Conservation (phyloP, 2,113 vertebrate genomes). For the Empidonax traillii region DNA sequence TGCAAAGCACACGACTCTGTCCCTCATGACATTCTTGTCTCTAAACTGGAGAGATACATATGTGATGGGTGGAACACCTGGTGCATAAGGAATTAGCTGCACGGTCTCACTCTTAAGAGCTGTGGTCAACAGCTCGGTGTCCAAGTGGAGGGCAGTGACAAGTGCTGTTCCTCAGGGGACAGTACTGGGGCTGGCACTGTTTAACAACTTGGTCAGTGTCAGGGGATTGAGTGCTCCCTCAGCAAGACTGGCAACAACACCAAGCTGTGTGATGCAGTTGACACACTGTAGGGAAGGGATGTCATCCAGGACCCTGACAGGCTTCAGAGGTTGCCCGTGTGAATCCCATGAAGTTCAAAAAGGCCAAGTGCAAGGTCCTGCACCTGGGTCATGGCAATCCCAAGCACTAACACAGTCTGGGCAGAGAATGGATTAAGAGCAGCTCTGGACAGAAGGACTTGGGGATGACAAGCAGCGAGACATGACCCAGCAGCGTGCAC, state of each 20-base stretch:
- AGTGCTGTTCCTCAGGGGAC: neutral
- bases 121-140: neutral
- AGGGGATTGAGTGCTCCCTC: neutral
- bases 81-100: neutral
- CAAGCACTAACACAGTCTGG: neutral
- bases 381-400: neutral
- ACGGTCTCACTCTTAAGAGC: neutral
- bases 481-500: neutral
- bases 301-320: neutral
- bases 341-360: neutral
- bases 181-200: neutral
- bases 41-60: neutral
- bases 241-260: neutral
- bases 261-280: neutral
- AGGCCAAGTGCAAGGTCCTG: neutral
- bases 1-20: neutral
- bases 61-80: neutral
- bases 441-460: neutral
- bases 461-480: neutral
- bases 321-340: neutral
- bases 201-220: neutral
- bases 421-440: neutral
- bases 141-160: neutral
- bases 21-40: neutral
- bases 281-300: neutral